phyloP scores from a whole-genome alignment of 2,888 invertebrate genomes.

The Serripes groenlandicus region DNA sequence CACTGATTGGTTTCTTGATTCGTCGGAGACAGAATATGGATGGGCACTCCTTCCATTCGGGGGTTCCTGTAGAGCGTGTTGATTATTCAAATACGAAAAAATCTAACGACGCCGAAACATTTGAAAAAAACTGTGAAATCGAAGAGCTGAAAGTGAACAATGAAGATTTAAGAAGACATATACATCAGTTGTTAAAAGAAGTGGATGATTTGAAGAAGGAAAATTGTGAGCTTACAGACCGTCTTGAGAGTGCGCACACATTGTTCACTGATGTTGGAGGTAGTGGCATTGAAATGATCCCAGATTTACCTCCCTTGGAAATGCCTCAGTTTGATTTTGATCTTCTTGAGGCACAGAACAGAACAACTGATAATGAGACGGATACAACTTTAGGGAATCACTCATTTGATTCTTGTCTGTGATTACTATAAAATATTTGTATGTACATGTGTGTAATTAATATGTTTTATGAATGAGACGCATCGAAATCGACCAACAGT shows the following conservation, averaged over 20 bases:
- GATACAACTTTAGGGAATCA: conserved; percentile 24
- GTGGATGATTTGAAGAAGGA: conserved; percentile 74
- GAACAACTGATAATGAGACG: conserved; percentile 36
- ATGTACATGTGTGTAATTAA: no score
- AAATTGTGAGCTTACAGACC: conserved; percentile 65
- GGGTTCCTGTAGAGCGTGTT: conserved; percentile 65
- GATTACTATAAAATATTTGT: no score
- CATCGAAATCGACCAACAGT: no score
- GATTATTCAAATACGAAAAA: conserved; percentile 34
- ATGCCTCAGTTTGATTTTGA: conserved; percentile 89
- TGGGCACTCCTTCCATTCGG: conserved; percentile 64
- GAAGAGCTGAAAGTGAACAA: conserved; percentile 82
- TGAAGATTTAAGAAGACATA: conserved; percentile 79
- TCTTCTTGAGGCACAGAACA: conserved; percentile 45
- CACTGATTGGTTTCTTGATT: conserved; percentile 59
- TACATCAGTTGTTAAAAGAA: conserved; percentile 78
- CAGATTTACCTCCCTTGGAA: conserved; percentile 89
- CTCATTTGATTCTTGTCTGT: no score
- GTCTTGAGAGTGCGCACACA: conserved; percentile 50
- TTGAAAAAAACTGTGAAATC: conserved; percentile 56
- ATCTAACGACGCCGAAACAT: conserved; percentile 7
- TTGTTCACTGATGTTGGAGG: conserved; percentile 66
- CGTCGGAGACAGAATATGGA: conserved; percentile 58
- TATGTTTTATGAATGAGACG: no score
- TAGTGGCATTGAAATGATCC: conserved; percentile 87